Evolutionary conservation across 1,140 invertebrate species (phyloP).

Genomic region (Heterodera schachtii): DNA sequence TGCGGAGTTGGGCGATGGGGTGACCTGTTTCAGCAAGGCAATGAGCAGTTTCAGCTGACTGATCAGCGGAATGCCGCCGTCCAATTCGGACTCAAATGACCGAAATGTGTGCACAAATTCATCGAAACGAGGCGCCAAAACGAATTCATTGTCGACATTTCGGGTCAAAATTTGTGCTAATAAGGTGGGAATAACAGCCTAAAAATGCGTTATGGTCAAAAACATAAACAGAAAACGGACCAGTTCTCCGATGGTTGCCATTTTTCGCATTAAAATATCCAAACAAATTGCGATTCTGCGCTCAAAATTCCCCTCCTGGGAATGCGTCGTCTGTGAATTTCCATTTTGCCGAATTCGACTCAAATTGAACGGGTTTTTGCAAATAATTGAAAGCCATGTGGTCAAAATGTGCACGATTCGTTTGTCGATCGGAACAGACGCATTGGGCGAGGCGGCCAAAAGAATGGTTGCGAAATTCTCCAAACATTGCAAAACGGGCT

Average conservation of each 20-base stretch:
- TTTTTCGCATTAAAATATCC: constrained; percentile 16
- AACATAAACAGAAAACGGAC: constrained; percentile 13
- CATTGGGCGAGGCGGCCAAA: constrained; percentile 3
- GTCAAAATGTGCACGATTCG: constrained; percentile 36
- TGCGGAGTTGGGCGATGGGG: not conserved
- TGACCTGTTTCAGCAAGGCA: constrained; percentile 44
- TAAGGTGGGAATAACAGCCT: constrained; percentile 45
- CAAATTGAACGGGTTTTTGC: constrained; percentile 58
- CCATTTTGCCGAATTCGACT: constrained; percentile 3
- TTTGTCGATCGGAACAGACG: constrained; percentile 6
- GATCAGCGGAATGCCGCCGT: constrained; percentile 34
- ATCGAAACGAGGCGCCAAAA: constrained; percentile 29
- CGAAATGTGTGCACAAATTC: constrained; percentile 6
- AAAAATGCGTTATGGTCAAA: constrained; percentile 12
- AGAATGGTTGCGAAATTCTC: constrained; percentile 27
- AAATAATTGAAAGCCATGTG: constrained; percentile 49
- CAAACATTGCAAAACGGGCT: constrained; percentile 23
- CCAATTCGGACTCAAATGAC: constrained; percentile 32
- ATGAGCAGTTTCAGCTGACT: constrained; percentile 36
- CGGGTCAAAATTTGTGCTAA: constrained; percentile 50
- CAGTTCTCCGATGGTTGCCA: constrained; percentile 22
- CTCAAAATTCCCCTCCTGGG: not conserved
- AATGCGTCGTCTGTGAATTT: not conserved
- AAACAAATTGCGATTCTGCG: constrained; percentile 6
- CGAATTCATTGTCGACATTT: constrained; percentile 41